Evolutionary conservation across 2,113 vertebrate species (phyloP).

Genomic region (Pristiophorus japonicus): DNA sequence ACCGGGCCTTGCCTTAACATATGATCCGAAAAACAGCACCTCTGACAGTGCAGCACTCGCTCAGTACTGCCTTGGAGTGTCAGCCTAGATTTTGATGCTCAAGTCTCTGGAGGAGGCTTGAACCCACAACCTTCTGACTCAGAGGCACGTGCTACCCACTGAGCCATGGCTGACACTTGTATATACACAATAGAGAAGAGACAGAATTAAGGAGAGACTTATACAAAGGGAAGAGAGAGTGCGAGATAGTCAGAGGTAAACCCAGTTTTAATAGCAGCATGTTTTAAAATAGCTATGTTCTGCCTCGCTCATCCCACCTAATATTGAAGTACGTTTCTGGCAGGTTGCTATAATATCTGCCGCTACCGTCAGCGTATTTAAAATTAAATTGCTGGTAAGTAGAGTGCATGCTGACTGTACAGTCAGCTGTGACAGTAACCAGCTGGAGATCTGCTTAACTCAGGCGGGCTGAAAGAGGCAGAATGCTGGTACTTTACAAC

Average conservation of each 20-base stretch:
- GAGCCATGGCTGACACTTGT: too few relatives aligned
- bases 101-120: too few relatives aligned
- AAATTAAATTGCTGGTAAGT: not conserved
- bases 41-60: too few relatives aligned
- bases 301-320: not conserved
- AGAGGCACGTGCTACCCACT: too few relatives aligned
- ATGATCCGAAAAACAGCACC: too few relatives aligned
- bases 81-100: too few relatives aligned
- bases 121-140: too few relatives aligned
- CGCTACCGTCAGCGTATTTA: not conserved
- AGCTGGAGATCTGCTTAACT: not conserved
- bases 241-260: not conserved
- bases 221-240: not conserved
- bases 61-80: too few relatives aligned
- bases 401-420: not conserved
- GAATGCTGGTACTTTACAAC: not conserved
- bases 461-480: not conserved
- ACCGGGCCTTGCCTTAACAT: too few relatives aligned
- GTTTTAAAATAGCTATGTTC: not conserved
- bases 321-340: not conserved
- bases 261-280: not conserved
- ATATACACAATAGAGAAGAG: too few relatives aligned
- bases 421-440: not conserved
- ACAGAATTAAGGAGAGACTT: not conserved
- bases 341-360: not conserved